Percentiles rank a stretch among this genome's conserved stretches.
These are phyloP conservation scores for Premnoplex brunnescens DNA, from an alignment of 2,797 vertebrate species.

Conservation along the genomic window DNA sequence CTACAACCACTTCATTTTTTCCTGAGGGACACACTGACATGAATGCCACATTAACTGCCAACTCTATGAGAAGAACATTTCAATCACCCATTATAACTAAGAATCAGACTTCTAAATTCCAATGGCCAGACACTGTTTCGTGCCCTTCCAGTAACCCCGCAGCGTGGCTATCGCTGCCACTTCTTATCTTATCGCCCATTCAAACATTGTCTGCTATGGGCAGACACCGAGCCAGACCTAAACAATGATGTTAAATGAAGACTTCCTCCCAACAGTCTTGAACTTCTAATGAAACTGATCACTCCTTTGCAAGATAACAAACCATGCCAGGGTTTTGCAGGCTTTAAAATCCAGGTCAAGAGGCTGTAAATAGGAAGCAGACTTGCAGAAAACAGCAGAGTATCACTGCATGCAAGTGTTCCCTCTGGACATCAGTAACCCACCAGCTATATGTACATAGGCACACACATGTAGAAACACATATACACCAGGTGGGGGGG, in stretches of 20 bases:
- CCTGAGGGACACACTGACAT: not conserved
- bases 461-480: not conserved
- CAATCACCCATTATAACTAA: constrained; percentile 42
- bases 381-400: not conserved
- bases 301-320: not conserved
- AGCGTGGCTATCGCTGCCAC: constrained; percentile 56
- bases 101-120: not conserved
- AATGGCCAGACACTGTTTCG: constrained; percentile 16
- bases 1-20: constrained; percentile 5
- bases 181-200: constrained; percentile 46
- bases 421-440: not conserved
- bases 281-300: constrained; percentile 29
- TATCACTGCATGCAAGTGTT: not conserved
- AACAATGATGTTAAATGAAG: constrained; percentile 51
- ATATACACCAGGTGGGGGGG: fast-evolving
- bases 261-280: constrained; percentile 35
- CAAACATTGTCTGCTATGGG: constrained; percentile 5
- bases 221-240: constrained; percentile 24
- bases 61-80: constrained; percentile 27
- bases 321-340: not conserved
- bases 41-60: constrained; percentile 61
- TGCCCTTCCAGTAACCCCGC: constrained; percentile 61
- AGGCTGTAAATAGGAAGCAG: not conserved
- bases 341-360: not conserved
- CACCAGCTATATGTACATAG: not conserved